Evolutionary conservation across 2,797 vertebrate genomes (phyloP).

Genomic region (Paedocypris micromegethes): DNA sequence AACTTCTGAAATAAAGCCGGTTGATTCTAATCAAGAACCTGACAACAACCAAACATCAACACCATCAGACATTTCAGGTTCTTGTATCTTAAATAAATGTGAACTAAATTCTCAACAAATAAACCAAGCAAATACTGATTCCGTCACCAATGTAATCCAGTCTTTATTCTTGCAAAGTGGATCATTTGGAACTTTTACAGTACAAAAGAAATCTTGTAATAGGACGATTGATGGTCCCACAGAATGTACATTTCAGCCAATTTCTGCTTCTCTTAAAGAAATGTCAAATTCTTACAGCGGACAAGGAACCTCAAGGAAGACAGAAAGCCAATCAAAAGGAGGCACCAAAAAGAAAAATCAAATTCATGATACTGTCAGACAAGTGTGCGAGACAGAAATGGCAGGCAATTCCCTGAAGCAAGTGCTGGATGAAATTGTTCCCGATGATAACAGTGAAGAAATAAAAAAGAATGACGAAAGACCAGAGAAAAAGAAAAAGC

Average conservation of each 20-base stretch:
- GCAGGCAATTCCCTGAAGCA: slow-evolving; percentile 55
- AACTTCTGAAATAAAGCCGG: slow-evolving; percentile 17
- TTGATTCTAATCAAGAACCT: slow-evolving; percentile 34
- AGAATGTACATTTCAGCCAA: slow-evolving; percentile 9
- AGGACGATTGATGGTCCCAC: slow-evolving; percentile 28
- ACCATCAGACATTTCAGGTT: slow-evolving; percentile 14
- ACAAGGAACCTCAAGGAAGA: background rate
- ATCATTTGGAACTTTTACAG: slow-evolving; percentile 70
- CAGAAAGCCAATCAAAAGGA: slow-evolving; percentile 17
- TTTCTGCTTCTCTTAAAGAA: slow-evolving; percentile 9
- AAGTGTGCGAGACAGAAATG: slow-evolving; percentile 15
- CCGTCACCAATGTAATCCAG: slow-evolving; percentile 42
- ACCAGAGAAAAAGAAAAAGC: slow-evolving; percentile 12
- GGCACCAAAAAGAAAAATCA: slow-evolving; percentile 34
- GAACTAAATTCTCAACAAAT: slow-evolving; percentile 38
- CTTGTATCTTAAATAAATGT: slow-evolving; percentile 38
- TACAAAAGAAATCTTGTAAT: slow-evolving; percentile 59
- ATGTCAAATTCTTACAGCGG: slow-evolving; percentile 5
- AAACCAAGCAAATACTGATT: slow-evolving; percentile 43
- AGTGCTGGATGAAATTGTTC: slow-evolving; percentile 56
- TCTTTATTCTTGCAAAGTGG: slow-evolving; percentile 62
- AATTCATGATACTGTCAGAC: slow-evolving; percentile 25
- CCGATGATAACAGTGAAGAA: slow-evolving; percentile 44
- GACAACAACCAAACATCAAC: slow-evolving; percentile 8
- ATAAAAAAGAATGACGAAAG: background rate